Evolutionary conservation across 2,888 invertebrate species (phyloP), one percentile per base, ranked within the genome.

Genomic region (Notocelia uddmanniana): DNA sequence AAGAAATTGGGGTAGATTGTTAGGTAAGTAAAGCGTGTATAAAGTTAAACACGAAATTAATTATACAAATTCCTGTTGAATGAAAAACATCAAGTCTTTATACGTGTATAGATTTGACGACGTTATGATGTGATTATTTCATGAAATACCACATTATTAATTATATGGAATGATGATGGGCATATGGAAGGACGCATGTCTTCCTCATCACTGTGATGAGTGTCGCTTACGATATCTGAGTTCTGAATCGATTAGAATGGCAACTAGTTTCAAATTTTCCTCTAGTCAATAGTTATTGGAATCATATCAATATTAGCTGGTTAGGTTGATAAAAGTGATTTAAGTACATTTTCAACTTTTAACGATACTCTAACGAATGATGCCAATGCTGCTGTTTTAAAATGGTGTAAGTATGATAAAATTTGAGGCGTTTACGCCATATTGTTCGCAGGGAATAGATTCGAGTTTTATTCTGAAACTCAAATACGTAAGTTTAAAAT

Each of bases 221-320:
- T 68, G 60, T 41, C 41, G 37, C 59, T 71, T 54, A 60, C 45
- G 9, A 31, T 21, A 31, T 26, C 19, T 54, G 31, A 52, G 52
- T 21, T 48, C 37, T 48, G 45, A 10, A 15, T 45, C 74, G 79
- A 73, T 79, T 79, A 78, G 85, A 86, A 88, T 88, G 85, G 85
- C 85, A 88, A 81, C 76, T 83, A 82, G 82, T 67, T 85, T 83
- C 82, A 83, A 83, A 85, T 80, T 80, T 85, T 75, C 83, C 83
- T 80, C 80, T 90, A 89, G 88, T 85, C 88, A 88, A 91, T 90
- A 90, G 88, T 86, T 81, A 83, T 81, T 85, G 75, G 80, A 89
- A 76, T 88, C 91, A 91, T 92, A 92, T 91, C 91, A 91, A 85
- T 82, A 78, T 86, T 89, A 88, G 68, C 83, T 80, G 78, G 76